phyloP scores from a whole-genome alignment of 2,797 vertebrate species.

The Somateria mollissima region DNA sequence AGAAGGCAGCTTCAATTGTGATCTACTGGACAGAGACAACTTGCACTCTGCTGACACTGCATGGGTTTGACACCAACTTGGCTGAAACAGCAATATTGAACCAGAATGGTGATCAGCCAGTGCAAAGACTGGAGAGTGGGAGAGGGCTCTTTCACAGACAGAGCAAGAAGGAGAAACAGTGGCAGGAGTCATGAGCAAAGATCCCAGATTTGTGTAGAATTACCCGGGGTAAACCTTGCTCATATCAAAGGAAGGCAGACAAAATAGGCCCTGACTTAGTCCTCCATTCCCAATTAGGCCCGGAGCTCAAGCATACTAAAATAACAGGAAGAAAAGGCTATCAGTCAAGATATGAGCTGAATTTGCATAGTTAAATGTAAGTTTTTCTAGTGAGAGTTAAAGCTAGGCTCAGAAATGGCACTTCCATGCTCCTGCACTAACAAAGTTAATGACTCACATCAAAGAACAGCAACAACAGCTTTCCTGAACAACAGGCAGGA shows the following conservation, averaged over 20 bases:
- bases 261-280: background rate
- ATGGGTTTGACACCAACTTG: background rate
- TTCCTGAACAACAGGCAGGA: background rate
- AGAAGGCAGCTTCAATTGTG: background rate
- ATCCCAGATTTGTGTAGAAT: background rate
- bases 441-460: background rate
- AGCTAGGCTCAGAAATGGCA: background rate
- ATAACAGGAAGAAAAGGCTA: accelerated
- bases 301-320: background rate
- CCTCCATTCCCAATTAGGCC: background rate
- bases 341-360: background rate
- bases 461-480: background rate
- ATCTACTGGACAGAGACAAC: background rate
- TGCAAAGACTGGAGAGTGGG: background rate
- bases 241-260: background rate
- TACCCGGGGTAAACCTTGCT: background rate
- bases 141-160: background rate
- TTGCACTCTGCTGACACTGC: background rate
- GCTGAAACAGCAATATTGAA: background rate
- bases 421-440: background rate
- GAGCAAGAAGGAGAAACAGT: background rate
- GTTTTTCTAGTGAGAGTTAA: background rate
- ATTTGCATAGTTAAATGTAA: background rate
- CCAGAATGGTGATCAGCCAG: background rate
- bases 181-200: background rate